Conservation (phyloP, 2,888 invertebrate genomes). For the Caenorhabditis macrosperma region DNA sequence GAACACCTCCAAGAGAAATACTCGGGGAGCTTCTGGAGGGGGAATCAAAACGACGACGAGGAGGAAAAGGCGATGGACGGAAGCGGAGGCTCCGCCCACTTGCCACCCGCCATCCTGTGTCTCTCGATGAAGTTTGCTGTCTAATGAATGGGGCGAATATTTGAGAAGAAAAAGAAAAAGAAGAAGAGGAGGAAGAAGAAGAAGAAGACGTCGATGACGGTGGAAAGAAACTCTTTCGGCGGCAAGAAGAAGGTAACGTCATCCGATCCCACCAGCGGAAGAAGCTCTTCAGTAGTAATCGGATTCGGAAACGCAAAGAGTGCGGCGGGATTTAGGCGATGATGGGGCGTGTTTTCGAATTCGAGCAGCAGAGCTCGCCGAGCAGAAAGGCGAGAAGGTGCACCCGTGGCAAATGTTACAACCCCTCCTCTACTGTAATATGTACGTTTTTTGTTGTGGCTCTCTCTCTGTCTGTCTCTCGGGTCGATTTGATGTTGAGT, state of each 20-base stretch:
- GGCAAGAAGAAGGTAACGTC: conserved; percentile 41
- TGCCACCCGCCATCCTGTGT: neutral
- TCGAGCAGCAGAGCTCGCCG: neutral
- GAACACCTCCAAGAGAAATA: neutral
- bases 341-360: conserved; percentile 16
- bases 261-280: conserved; percentile 39
- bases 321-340: conserved; percentile 9
- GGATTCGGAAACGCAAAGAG: conserved; percentile 51
- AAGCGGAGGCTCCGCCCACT: conserved; percentile 20
- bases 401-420: conserved; percentile 3
- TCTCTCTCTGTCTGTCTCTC: conserved; percentile 7
- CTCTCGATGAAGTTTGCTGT: conserved; percentile 45
- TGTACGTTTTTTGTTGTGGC: conserved; percentile 10
- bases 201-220: conserved; percentile 9
- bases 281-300: conserved; percentile 48
- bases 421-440: neutral
- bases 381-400: neutral
- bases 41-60: conserved; percentile 11
- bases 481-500: conserved; percentile 26
- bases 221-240: conserved; percentile 19
- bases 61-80: conserved; percentile 8
- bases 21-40: neutral
- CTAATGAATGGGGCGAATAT: conserved; percentile 51
- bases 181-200: conserved; percentile 18
- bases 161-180: conserved; percentile 29